Conservation (phyloP, 2,888 invertebrate species). For the Acronicta aceris region DNA sequence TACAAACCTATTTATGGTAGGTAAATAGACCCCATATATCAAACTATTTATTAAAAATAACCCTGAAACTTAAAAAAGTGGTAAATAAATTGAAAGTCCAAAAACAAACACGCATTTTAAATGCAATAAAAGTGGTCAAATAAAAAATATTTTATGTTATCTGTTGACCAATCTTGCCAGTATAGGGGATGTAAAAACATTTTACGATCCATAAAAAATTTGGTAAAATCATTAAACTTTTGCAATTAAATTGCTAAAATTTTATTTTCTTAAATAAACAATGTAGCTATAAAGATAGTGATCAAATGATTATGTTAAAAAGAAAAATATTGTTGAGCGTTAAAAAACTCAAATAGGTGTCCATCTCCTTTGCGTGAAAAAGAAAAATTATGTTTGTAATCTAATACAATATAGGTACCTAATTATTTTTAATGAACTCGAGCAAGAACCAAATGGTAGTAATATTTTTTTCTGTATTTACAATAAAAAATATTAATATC, state of each 20-base stretch:
- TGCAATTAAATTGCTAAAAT: slow-evolving; percentile 50
- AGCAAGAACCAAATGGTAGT: not conserved
- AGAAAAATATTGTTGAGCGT: not conserved
- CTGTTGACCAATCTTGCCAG: slow-evolving; percentile 54
- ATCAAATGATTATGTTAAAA: slow-evolving; percentile 27
- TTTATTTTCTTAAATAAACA: slow-evolving; percentile 33
- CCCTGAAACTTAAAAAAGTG: not conserved
- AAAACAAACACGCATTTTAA: slow-evolving; percentile 51
- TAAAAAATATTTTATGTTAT: slow-evolving; percentile 62
- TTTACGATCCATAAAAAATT: slow-evolving; percentile 64
- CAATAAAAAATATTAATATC: not conserved
- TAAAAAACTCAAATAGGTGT: not conserved
- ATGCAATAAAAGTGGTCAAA: slow-evolving; percentile 55
- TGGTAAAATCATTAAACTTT: slow-evolving; percentile 60
- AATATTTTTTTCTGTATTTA: not conserved
- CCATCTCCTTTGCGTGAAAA: not conserved
- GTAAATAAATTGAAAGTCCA: slow-evolving; percentile 22
- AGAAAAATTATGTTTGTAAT: not conserved
- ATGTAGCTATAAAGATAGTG: slow-evolving; percentile 17
- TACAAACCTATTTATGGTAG: no score
- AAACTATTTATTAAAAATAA: no score
- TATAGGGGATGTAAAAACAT: slow-evolving; percentile 50
- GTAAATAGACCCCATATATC: no score
- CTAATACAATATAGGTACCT: not conserved
- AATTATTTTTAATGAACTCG: no score